These are phyloP conservation scores for Ashinkailepas kermadecensis DNA, from an alignment of 2,888 invertebrate species.

Conservation along the genomic window DNA sequence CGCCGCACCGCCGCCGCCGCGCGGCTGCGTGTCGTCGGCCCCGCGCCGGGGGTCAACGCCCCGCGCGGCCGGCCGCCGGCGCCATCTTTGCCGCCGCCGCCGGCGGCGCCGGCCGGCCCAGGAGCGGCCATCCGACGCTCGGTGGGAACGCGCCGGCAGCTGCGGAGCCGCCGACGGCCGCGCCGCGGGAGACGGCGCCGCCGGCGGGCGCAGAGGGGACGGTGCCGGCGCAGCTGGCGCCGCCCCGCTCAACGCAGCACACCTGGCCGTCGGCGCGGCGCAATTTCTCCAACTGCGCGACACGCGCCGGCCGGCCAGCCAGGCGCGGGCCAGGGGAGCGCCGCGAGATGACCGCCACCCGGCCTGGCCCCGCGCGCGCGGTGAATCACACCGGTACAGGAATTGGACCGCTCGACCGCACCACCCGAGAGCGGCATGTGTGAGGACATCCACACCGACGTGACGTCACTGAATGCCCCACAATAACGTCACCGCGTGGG, in stretches of 20 bases:
- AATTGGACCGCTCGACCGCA: neutral
- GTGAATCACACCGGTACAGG: neutral
- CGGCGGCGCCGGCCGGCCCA: neutral
- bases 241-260: too few species aligned
- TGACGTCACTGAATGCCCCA: neutral
- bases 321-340: too few species aligned
- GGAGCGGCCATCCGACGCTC: neutral
- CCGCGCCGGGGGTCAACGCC: too few species aligned
- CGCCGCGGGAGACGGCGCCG: neutral
- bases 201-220: neutral
- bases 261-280: too few species aligned
- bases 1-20: too few species aligned
- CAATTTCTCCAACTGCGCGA: too few species aligned
- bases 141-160: neutral
- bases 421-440: neutral
- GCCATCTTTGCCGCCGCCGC: conserved; percentile 5
- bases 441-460: neutral
- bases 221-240: too few species aligned
- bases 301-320: too few species aligned
- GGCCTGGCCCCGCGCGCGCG: neutral
- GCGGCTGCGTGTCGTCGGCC: too few species aligned
- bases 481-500: too few species aligned
- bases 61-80: neutral
- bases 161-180: neutral
- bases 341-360: too few species aligned